Base-by-base conservation (phyloP, 2,888 invertebrate species). In the Nematopogon swammerdamellus region DNA sequence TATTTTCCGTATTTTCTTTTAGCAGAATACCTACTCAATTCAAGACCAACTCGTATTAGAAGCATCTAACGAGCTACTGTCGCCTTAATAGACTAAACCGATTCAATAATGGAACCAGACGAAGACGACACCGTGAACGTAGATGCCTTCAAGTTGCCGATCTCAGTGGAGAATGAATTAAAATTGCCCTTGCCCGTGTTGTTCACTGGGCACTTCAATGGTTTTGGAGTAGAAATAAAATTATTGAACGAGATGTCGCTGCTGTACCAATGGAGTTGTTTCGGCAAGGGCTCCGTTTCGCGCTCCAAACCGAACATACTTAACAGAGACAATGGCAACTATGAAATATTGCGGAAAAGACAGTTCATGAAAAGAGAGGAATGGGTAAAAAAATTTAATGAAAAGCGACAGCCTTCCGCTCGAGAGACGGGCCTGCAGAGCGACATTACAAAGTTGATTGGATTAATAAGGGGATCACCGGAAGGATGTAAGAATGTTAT, bases 261-360 rank as follows among this genome's bases (percentile, higher is more conserved):
- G 4, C 60, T 92, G 14, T 82, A 87, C 61, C 83, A 85, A 19
- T 87, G 85, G 81, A 92, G 92, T 1, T 88, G 82, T 63, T 92
- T 88, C 69, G 92, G 92, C 1, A 91, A 90, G 72, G 88, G 88
- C 1, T 84, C 85, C 6, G 63, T 80, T 43, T 88, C 88, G 0
- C 77, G 85, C 36, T 81, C 83, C 18, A 74, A 70, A 57, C 86
- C 79, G 51, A 68, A 64, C 25, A 72, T 67, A 53, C 66, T 65
- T 25, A 72, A 66, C 58, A 59, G 59, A 45, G 68, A 59, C 54
- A 70, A 72, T 43, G 57, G 53, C 49, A 63, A 63, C 43, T 81
- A 73, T 48, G 65, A 70, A 50, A 73, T 86, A 55, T 68, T 87
- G 58, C 69, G 84, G 50, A 80, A 82, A 54, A 77, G 87, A 54